These are phyloP conservation scores for Bambusicola thoracicus DNA, from an alignment of 2,113 vertebrate species.

Conservation along the genomic window DNA sequence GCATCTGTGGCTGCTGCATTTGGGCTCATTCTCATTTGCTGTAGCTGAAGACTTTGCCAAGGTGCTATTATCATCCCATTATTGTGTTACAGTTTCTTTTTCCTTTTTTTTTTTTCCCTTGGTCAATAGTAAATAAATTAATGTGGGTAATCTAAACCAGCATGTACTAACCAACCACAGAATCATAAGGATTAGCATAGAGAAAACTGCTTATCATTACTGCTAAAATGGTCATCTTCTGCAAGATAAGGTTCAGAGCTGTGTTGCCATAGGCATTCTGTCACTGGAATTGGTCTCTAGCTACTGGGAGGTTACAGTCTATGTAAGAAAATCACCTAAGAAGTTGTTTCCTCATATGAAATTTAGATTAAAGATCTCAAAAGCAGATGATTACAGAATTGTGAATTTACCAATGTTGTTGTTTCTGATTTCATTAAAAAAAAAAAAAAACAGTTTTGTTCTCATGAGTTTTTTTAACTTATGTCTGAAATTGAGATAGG, in stretches of 20 bases:
- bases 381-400: not conserved
- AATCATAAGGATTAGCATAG: not conserved
- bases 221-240: not conserved
- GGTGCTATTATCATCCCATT: no score
- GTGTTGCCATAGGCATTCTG: not conserved
- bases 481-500: not conserved
- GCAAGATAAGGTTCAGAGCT: not conserved
- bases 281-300: not conserved
- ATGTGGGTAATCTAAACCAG: not conserved
- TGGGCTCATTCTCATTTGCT: no score
- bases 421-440: not conserved
- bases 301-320: not conserved
- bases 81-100: not conserved
- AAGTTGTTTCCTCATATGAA: not conserved
- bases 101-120: not conserved
- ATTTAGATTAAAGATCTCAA: not conserved
- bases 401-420: not conserved
- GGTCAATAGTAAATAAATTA: not conserved
- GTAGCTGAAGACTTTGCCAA: no score
- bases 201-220: not conserved
- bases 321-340: not conserved
- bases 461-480: not conserved
- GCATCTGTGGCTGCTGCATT: no score
- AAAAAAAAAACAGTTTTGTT: not conserved
- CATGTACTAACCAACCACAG: not conserved